Base-by-base conservation (phyloP, 2,797 vertebrate genomes). In the Anabacerthia variegaticeps region DNA sequence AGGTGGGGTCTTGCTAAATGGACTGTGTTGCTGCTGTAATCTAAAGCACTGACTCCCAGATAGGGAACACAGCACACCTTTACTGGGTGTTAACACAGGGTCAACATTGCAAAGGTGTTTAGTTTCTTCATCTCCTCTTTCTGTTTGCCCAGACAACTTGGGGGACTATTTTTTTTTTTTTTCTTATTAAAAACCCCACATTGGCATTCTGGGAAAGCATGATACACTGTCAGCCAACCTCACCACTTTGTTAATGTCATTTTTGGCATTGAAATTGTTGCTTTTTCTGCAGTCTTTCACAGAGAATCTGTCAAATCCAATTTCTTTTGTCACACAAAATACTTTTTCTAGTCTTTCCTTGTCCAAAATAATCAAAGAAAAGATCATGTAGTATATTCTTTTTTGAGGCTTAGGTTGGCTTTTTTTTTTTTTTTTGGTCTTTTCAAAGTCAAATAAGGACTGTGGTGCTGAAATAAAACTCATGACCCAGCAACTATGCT, bases 141-240 rank as follows among this genome's bases (percentile, higher is more conserved):
- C 28, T 55, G 10, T 34, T 76, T 48, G 7, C 23, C 58, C 36
- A 76, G 14, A 39, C 12, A 81, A 62, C 3, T 5, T 39, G 12
- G 4, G 8, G 3, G 3, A 14, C 6, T 6, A n/a, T n/a, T n/a
- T n/a, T 36, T 67, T 7, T 6, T 3, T 16, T 26, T 8, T 3
- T 22, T 4, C 44, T 4, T 23, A 39, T 48, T 54, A 23, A 68
- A 75, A 7, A 2, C 9, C 9, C 3, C 22, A 30, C 16, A 18
- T 1, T 37, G 16, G 14, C 11, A 44, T 74, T 83, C 39, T 67
- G 19, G 14, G 62, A 77, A 52, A 71, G 32, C 41, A 41, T 26
- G 27, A 4, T 8, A 23, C 3, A 1, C 14, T 72, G 36, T 30
- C 69, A 92, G 13, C 20, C 34, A 81, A 49, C 7, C 2, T 56